Evolutionary conservation across 2,888 invertebrate species (phyloP), one percentile per base, ranked within the genome.

Genomic region (Napeogenes sylphis): DNA sequence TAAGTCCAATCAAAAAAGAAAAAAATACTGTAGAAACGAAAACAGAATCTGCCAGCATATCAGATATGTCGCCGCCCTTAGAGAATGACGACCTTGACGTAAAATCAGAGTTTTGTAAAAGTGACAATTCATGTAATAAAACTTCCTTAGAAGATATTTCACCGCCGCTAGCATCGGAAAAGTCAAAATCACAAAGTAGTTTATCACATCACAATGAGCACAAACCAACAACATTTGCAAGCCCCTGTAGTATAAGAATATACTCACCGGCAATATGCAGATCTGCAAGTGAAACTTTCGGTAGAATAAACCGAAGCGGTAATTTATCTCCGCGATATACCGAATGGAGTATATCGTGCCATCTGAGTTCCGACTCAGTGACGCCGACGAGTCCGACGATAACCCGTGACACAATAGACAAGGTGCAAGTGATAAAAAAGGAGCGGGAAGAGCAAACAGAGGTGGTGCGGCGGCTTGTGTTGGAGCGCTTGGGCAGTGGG

Each of bases 391-490:
- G 75, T 79, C 81, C 92, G 0, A 82, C 90, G 62, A 89, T 93
- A 58, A 62, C 69, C 13, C 73, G 75, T 0, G 83, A 82, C 51
- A 91, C 94, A 3, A 92, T 92, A 2, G 91, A 93, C 63, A 94
- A 94, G 78, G 91, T 95, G 61, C 95, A 96, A 78, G 94, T 95
- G 84, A 92, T 97, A 45, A 94, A 94, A 68, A 93, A 94, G 76
- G 96, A 96, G 78, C 91, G 96, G 61, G 94, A 94, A 47, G 94
- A 95, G 76, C 96, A 97, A 82, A 96, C 96, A 69, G 95, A 94
- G 78, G 91, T 97, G 35, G 95, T 97, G 56, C 93, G 96, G 74
- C 94, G 96, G 79, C 90, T 97, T 84, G 94, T 97, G 59, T 93
- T 97, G 92, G 95, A 95, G 76, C 94, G 95, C 81, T 87, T 96